Evolutionary conservation across 2,888 invertebrate genomes (phyloP).

Genomic region (Trisateles emortualis): DNA sequence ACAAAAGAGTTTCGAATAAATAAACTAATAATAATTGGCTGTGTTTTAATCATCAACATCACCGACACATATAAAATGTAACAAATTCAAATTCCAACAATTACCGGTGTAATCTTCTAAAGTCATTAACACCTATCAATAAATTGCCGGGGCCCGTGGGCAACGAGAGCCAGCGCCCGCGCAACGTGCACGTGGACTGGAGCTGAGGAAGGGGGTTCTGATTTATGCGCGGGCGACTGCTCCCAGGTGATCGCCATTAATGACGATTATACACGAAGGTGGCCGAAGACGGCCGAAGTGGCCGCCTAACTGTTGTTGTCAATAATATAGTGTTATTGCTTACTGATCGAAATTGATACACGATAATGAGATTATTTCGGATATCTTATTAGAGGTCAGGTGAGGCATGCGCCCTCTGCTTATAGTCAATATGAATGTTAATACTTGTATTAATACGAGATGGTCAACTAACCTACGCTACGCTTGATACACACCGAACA

Average conservation of each 20-base stretch:
- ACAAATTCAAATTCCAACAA: conserved; percentile 13
- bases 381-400: conserved; percentile 13
- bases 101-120: conserved; percentile 14
- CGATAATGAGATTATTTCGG: conserved; percentile 38
- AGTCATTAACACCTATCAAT: conserved; percentile 32
- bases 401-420: conserved; percentile 20
- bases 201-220: conserved; percentile 3
- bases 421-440: conserved; percentile 23
- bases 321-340: conserved; percentile 42
- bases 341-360: conserved; percentile 30
- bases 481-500: background rate
- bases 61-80: conserved; percentile 4
- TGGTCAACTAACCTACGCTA: conserved; percentile 4
- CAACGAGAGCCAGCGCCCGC: background rate
- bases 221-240: conserved; percentile 29
- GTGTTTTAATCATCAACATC: conserved; percentile 1
- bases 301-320: conserved; percentile 32
- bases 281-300: conserved; percentile 11
- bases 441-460: conserved; percentile 29
- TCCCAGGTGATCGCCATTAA: conserved; percentile 21
- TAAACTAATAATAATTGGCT: conserved; percentile 1
- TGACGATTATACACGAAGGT: conserved; percentile 20
- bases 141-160: conserved; percentile 19
- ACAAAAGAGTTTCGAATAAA: background rate
- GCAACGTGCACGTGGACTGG: background rate